Evolutionary conservation across 2,797 vertebrate genomes (phyloP).

Genomic region (Anguilla marmorata): DNA sequence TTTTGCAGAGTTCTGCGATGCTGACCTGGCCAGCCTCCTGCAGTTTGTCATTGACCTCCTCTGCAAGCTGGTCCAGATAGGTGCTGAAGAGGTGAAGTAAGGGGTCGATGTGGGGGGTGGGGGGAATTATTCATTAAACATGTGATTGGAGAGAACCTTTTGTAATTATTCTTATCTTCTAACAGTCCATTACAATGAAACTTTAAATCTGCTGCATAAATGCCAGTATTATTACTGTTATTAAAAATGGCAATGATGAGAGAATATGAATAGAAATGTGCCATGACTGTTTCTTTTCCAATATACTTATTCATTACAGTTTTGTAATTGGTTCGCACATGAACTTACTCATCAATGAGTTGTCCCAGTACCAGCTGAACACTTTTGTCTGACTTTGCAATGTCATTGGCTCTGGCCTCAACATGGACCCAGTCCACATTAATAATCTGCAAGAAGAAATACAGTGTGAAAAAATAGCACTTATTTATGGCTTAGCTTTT

Average conservation of each 20-base stretch:
- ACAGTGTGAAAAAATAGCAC: not conserved
- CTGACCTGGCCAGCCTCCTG: conserved; percentile 90
- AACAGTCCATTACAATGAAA: not conserved
- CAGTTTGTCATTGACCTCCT: conserved; percentile 94
- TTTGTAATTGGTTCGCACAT: not conserved
- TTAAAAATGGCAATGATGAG: not conserved
- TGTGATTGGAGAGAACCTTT: not conserved
- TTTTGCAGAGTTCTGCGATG: conserved; percentile 91
- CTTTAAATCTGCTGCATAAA: conserved; percentile 18
- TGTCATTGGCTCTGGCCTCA: conserved; percentile 85
- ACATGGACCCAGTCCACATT: conserved; percentile 93
- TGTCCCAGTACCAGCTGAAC: conserved; percentile 89
- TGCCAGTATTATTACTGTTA: not conserved
- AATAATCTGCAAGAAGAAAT: conserved; percentile 74
- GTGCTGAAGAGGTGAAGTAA: conserved; percentile 58
- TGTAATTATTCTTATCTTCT: not conserved
- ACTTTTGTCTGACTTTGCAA: conserved; percentile 81
- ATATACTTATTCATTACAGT: not conserved
- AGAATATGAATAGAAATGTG: not conserved
- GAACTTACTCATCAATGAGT: conserved; percentile 90
- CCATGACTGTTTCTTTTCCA: not conserved
- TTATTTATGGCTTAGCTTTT: not conserved
- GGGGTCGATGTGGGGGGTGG: not conserved
- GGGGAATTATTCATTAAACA: conserved; percentile 13
- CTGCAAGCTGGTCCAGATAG: conserved; percentile 88